phyloP scores from a whole-genome alignment of 37 sponge, comb jelly and placozoan genomes.

The Sycon ciliatum region DNA sequence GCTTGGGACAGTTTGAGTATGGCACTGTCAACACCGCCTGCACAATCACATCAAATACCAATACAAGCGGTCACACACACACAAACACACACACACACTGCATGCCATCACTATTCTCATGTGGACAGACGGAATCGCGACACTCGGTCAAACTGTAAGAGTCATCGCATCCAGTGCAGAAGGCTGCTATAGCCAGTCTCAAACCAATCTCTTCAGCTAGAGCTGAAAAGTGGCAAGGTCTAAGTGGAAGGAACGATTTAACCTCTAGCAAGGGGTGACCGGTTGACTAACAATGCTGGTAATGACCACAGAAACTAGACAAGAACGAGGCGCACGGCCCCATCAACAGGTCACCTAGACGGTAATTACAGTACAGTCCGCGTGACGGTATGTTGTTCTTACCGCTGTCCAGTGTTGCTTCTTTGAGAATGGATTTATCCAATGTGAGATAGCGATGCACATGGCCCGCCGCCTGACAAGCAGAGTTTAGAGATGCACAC shows the following conservation, averaged over 20 bases:
- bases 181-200: too few species aligned
- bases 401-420: conserved; percentile 44
- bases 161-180: too few species aligned
- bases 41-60: not conserved
- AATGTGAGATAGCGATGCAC: conserved; percentile 78
- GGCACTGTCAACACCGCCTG: conserved; percentile 40
- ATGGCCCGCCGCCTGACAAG: conserved; percentile 70
- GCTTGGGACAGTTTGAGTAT: conserved; percentile 57
- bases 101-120: too few species aligned
- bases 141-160: too few species aligned
- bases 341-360: too few species aligned
- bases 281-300: not conserved
- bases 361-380: not conserved
- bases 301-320: too few species aligned
- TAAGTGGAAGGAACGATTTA: too few species aligned
- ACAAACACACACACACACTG: not conserved
- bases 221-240: too few species aligned
- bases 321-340: too few species aligned
- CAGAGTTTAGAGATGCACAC: not conserved
- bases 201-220: too few species aligned
- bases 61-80: not conserved
- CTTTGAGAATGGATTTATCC: conserved; percentile 71
- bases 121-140: too few species aligned
- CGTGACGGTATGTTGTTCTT: not conserved
- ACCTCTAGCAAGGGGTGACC: too few species aligned